These are phyloP conservation scores for Planiliza haematocheilus DNA, from an alignment of 2,113 vertebrate genomes.

Conservation along the genomic window DNA sequence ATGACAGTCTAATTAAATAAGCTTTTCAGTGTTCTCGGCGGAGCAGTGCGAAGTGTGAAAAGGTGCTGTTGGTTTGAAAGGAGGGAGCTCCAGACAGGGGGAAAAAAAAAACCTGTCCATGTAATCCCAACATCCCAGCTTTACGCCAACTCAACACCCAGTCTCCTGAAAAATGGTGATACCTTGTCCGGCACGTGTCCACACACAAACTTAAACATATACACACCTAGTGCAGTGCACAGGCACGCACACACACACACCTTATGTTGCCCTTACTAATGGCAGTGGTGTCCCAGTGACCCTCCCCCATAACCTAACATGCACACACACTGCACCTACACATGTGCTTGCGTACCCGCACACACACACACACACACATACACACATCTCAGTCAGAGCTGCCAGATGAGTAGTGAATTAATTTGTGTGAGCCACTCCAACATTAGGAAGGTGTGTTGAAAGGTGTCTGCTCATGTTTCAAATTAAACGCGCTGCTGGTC, in stretches of 20 bases:
- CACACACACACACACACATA: not conserved
- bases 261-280: conserved; percentile 66
- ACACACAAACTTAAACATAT: conserved; percentile 38
- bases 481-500: conserved; percentile 99
- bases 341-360: conserved; percentile 3
- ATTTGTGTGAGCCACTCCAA: conserved; percentile 98
- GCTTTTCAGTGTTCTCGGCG: conserved; percentile 73
- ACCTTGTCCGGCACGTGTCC: conserved; percentile 42
- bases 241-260: conserved; percentile 23
- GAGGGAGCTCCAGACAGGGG: conserved; percentile 20
- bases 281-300: conserved; percentile 51
- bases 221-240: conserved; percentile 9
- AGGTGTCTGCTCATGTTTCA: conserved; percentile 99
- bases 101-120: conserved; percentile 18
- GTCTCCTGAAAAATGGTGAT: conserved; percentile 28
- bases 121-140: conserved; percentile 55
- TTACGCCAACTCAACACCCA: conserved; percentile 55
- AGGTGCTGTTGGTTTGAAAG: conserved; percentile 64
- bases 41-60: conserved; percentile 74
- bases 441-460: conserved; percentile 99
- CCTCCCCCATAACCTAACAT: conserved; percentile 10
- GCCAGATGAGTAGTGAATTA: conserved; percentile 97
- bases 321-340: conserved; percentile 1
- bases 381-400: conserved; percentile 78
- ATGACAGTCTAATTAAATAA: conserved; percentile 84